Conservation (phyloP, 2,888 invertebrate genomes). For the Blomia tropicalis region DNA sequence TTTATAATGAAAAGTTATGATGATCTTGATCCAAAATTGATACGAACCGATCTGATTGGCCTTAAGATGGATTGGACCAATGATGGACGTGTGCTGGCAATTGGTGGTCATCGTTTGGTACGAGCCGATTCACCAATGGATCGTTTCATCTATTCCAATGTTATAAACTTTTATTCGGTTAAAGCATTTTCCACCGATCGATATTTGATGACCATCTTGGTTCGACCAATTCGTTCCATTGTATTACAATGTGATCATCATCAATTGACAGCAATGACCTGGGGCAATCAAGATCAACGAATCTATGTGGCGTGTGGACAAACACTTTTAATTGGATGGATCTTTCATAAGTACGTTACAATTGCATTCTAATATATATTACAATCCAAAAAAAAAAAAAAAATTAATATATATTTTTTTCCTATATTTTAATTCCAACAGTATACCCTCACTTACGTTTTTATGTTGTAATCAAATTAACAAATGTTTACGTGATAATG, state of each 20-base stretch:
- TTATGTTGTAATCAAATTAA: constrained; percentile 54
- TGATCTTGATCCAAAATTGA: constrained; percentile 73
- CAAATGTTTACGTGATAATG: constrained; percentile 34
- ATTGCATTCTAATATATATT: background rate
- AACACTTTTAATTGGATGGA: constrained; percentile 72
- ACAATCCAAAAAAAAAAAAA: background rate
- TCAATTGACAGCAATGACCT: constrained; percentile 78
- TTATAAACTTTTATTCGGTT: constrained; percentile 67
- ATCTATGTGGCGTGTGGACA: constrained; percentile 84
- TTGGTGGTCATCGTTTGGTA: constrained; percentile 48
- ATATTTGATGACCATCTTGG: background rate
- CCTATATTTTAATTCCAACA: constrained; percentile 40
- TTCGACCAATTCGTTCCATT: background rate
- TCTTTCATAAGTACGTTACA: constrained; percentile 35
- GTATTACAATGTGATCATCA: constrained; percentile 42
- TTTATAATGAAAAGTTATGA: constrained; percentile 77
- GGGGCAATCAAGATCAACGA: constrained; percentile 94
- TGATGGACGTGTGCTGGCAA: constrained; percentile 73
- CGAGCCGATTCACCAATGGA: background rate
- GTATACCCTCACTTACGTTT: constrained; percentile 75
- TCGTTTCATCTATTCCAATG: constrained; percentile 25
- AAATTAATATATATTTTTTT: constrained; percentile 33
- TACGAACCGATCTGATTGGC: constrained; percentile 50
- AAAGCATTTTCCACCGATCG: constrained; percentile 45
- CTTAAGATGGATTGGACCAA: constrained; percentile 85